phyloP scores from a whole-genome alignment of 2,888 invertebrate species.

The Mythimna loreyi region DNA sequence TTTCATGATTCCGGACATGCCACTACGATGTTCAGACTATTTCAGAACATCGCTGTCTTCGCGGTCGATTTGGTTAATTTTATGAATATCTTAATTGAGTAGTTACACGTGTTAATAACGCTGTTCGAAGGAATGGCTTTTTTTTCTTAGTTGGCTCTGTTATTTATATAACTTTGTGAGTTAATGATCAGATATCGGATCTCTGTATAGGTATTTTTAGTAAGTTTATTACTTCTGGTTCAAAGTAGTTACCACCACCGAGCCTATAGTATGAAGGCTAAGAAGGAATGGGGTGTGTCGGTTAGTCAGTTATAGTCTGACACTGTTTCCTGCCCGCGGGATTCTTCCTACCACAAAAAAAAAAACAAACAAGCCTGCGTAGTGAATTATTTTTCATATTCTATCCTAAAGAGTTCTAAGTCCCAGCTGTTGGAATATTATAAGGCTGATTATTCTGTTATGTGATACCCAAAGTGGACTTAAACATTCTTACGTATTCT shows the following conservation, averaged over 20 bases:
- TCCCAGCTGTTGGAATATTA: too few species aligned
- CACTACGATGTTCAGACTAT: conserved; percentile 44
- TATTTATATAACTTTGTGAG: neutral
- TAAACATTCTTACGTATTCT: too few species aligned
- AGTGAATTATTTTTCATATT: too few species aligned
- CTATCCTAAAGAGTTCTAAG: too few species aligned
- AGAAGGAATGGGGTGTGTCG: too few species aligned
- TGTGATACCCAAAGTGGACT: too few species aligned
- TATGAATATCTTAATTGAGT: conserved; percentile 31
- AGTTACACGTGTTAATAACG: conserved; percentile 10
- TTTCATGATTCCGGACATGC: conserved; percentile 58
- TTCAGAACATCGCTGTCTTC: conserved; percentile 46
- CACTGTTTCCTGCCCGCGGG: too few species aligned
- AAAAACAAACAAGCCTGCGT: too few species aligned
- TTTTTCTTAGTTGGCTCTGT: neutral
- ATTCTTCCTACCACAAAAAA: too few species aligned
- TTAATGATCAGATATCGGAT: neutral
- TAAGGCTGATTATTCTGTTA: too few species aligned
- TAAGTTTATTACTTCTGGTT: neutral
- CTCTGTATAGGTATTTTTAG: neutral
- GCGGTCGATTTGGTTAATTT: conserved; percentile 43
- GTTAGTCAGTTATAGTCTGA: too few species aligned
- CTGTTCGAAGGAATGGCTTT: conserved; percentile 6
- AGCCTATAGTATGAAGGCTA: too few species aligned
- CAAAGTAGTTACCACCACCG: neutral